Evolutionary conservation across 2,113 vertebrate genomes (phyloP).

Genomic region (Cromileptes altivelis): DNA sequence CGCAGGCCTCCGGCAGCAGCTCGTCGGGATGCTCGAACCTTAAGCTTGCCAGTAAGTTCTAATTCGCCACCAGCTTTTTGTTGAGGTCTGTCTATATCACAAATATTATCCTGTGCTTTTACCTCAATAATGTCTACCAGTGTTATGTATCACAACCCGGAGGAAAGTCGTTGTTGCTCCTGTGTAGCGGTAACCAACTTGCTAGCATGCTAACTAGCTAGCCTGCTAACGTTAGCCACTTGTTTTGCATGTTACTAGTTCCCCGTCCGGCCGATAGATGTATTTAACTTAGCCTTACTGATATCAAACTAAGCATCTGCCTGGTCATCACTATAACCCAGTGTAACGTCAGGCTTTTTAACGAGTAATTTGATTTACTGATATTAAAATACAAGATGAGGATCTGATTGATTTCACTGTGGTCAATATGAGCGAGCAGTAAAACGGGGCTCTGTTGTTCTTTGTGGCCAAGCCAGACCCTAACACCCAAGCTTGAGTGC

Average conservation of each 20-base stretch:
- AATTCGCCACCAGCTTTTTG: not conserved
- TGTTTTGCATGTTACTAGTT: constrained; percentile 64
- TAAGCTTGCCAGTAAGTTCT: constrained; percentile 83
- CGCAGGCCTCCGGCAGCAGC: constrained; percentile 85
- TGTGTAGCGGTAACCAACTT: constrained; percentile 16
- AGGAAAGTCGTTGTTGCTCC: constrained; percentile 33
- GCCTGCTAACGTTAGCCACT: constrained; percentile 73
- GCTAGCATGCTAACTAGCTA: constrained; percentile 60
- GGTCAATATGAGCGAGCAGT: constrained; percentile 32
- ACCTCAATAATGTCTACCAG: not conserved
- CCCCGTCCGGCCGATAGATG: constrained; percentile 12
- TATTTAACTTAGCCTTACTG: constrained; percentile 2
- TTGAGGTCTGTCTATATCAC: not conserved
- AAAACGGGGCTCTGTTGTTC: constrained; percentile 43
- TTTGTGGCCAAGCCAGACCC: constrained; percentile 46
- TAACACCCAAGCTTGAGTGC: constrained; percentile 16
- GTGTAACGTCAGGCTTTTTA: rapidly evolving
- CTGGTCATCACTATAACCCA: not conserved
- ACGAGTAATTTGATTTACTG: not conserved
- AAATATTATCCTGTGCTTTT: rapidly evolving
- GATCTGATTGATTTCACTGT: constrained; percentile 15
- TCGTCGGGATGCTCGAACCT: constrained; percentile 84
- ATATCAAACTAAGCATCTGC: not conserved
- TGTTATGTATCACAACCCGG: constrained; percentile 14
- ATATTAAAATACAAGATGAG: not conserved